Evolutionary conservation across 2,113 vertebrate species (phyloP), one percentile per base, ranked within the genome.

Genomic region (Chelonoidis abingdonii): DNA sequence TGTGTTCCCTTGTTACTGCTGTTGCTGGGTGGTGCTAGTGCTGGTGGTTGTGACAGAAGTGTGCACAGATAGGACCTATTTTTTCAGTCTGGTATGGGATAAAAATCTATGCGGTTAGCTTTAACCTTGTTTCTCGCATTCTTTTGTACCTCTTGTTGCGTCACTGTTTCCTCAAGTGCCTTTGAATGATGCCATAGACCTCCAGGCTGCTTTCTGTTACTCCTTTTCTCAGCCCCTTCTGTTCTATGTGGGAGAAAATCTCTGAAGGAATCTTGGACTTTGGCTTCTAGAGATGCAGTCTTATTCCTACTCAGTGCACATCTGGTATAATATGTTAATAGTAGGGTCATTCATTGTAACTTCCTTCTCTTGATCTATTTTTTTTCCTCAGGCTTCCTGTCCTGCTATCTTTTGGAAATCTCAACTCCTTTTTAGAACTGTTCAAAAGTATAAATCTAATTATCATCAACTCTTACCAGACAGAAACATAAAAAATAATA

Each of bases 401-500:
- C 53, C 88, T 97, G 38, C 92, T 31, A 79, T 78, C 81, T 88
- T 94, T 95, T 41, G 38, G 25, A 75, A 75, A 25, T 25, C 38
- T 41, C 38, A 38, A 12, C 10, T 24, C 38, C 4, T 75, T 41
- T 41, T 41, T 41, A 75, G 29, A 41, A 44, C 38, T 75, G 21
- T 75, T 44, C 21, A 44, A 41, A 75, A 75, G 35, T 38, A 75
- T 38, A 95, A 94, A 97, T 94, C 95, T 93, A 95, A 59, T 75
- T 95, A 97, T 94, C 94, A 91, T 89, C 95, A 95, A 95, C 94
- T 96, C 93, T 79, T 93, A 83, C 62, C 38, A 75, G 38, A 24
- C 9, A 25, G 38, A 75, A 41, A 41, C 11, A 25, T 25, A 17
- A 83, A 83, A 95, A 95, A 95, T 95, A 94, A 41, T 62, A 94